Percentiles rank a stretch among this genome's conserved stretches.
phyloP scores from a whole-genome alignment of 2,888 invertebrate genomes.

The Plagodis dolabraria region DNA sequence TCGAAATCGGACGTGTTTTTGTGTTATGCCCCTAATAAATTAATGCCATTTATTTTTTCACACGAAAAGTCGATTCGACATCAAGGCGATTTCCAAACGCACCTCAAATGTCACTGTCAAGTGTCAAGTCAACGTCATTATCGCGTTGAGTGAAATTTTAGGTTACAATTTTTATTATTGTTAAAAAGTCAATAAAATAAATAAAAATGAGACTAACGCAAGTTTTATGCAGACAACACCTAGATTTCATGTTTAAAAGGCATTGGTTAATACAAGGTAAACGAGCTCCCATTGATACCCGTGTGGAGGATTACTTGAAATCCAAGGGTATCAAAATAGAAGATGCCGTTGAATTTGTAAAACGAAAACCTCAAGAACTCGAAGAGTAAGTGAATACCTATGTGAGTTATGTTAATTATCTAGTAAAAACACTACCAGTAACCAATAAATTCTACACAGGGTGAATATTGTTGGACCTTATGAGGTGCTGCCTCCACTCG shows the following conservation, averaged over 20 bases:
- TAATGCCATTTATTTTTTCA: too few relatives aligned
- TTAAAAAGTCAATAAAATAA: too few relatives aligned
- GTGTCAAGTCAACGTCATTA: neutral
- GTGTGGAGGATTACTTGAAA: slow-evolving; percentile 80
- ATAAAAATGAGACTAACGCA: slow-evolving; percentile 87
- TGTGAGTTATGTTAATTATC: neutral
- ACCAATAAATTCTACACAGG: slow-evolving; percentile 43
- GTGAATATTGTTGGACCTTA: slow-evolving; percentile 73
- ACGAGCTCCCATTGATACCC: slow-evolving; percentile 82
- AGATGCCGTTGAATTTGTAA: slow-evolving; percentile 86
- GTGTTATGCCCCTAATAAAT: too few relatives aligned
- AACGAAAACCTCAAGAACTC: slow-evolving; percentile 60
- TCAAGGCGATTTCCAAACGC: too few relatives aligned
- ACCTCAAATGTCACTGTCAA: neutral
- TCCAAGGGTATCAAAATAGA: slow-evolving; percentile 85
- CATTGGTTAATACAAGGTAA: slow-evolving; percentile 90
- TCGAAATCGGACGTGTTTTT: too few relatives aligned
- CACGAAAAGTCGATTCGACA: too few relatives aligned
- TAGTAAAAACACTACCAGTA: neutral
- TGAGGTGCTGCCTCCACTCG: slow-evolving; percentile 68
- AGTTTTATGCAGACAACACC: slow-evolving; percentile 87
- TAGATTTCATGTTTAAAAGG: slow-evolving; percentile 89
- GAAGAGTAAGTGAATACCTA: slow-evolving; percentile 52
- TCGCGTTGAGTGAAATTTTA: too few relatives aligned
- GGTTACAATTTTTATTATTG: too few relatives aligned